Base-by-base conservation (phyloP, 1,140 invertebrate species). In the Prorops nasuta region DNA sequence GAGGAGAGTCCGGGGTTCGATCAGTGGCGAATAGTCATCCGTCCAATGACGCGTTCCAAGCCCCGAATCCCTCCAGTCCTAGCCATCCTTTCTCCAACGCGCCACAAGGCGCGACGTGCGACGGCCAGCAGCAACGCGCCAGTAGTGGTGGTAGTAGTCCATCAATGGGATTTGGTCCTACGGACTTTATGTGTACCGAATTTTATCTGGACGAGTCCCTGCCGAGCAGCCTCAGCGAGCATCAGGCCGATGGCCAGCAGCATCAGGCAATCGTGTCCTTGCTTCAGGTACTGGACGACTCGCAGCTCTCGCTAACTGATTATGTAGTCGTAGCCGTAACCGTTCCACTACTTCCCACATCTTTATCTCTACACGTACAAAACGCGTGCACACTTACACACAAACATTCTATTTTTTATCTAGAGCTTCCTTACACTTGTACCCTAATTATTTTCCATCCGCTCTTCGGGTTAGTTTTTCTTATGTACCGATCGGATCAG, bases 171-270 rank as follows among this genome's bases (percentile, higher is more conserved):
- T 61, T 71, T 51, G 66, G 51, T 28, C 65, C 52, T 37, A 66
- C 72, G 22, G 89, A 90, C 73, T 91, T 90, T 74, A 79, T 86
- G 62, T 85, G 83, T 61, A 86, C 88, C 44, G 88, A 91, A 62
- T 91, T 87, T 83, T 92, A 91, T 80, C 89, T 92, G 77, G 89
- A 92, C 66, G 90, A 91, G 71, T 91, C 89, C 45, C 75, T 87
- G 72, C 85, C 85, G 34, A 85, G 84, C 64, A 87, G 85, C 69
- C 78, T 86, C 70, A 82, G 80, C 66, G 79, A 78, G 47, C 74
- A 73, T 61, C 64, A 77, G 16, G 82, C 79, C 67, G 84, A 84
- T 74, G 80, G 80, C 39, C 79, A 81, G 63, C 79, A 81, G 63
- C 82, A 83, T 67, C 82, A 84, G 80, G 82, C 83, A 75, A 81